Percentiles rank a stretch among this genome's conserved stretches.
Evolutionary conservation across 2,888 invertebrate genomes (phyloP).

Genomic region (Melinopterus prodromus): DNA sequence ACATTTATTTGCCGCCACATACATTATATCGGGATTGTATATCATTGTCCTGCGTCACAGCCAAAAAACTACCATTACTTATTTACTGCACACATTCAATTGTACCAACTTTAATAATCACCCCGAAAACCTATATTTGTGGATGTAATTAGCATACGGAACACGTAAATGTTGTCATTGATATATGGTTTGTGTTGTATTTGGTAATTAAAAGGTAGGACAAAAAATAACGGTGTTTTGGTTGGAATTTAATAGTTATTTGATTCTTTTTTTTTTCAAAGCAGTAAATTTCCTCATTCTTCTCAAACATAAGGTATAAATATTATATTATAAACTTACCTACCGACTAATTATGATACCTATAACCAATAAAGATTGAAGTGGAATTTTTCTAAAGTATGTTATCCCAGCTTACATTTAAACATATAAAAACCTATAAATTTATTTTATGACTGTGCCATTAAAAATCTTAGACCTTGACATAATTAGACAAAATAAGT

Average conservation of each 20-base stretch:
- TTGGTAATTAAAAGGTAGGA: not conserved
- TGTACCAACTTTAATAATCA: not conserved
- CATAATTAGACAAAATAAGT: too few species aligned
- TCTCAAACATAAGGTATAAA: not conserved
- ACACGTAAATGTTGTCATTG: not conserved
- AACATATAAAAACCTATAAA: too few species aligned
- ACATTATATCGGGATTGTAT: not conserved
- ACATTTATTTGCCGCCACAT: not conserved
- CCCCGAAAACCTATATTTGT: not conserved
- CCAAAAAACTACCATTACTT: not conserved
- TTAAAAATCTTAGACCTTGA: too few species aligned
- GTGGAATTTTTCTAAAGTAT: too few species aligned
- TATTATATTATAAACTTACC: too few species aligned
- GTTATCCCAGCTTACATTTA: too few species aligned
- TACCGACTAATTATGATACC: too few species aligned
- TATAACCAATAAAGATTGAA: too few species aligned
- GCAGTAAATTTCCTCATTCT: not conserved
- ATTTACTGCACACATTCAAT: not conserved
- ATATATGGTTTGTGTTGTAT: not conserved
- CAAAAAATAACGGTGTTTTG: not conserved
- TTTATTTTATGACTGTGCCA: too few species aligned
- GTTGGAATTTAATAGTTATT: not conserved
- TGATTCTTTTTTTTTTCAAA: not conserved
- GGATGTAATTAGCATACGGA: not conserved
- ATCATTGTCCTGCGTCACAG: not conserved